phyloP scores from a whole-genome alignment of 2,113 vertebrate genomes.

The Coptodon rendalli region DNA sequence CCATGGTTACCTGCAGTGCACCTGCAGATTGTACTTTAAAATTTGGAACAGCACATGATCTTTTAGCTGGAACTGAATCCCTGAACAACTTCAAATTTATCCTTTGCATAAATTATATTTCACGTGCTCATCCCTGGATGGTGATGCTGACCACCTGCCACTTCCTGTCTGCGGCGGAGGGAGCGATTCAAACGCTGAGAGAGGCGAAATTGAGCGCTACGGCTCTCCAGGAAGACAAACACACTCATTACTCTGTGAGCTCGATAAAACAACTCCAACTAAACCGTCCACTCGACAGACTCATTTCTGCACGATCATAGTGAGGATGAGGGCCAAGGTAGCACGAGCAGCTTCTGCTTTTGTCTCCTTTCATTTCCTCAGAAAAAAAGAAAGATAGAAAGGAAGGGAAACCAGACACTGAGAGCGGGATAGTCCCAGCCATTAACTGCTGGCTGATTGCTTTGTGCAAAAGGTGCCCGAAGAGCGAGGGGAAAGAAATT shows the following conservation, averaged over 20 bases:
- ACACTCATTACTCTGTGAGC: constrained; percentile 15
- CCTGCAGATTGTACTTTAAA: not conserved
- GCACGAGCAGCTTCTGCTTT: constrained; percentile 18
- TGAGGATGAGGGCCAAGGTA: not conserved
- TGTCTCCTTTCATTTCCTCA: constrained; percentile 52
- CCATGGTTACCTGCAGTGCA: not conserved
- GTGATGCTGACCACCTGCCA: constrained; percentile 5
- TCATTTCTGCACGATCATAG: constrained; percentile 22
- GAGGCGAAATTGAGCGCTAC: not conserved
- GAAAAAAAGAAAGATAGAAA: not conserved
- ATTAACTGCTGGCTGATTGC: constrained; percentile 70
- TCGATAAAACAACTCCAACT: constrained; percentile 6
- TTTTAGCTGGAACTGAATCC: not conserved
- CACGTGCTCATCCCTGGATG: not conserved
- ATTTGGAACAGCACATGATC: not conserved
- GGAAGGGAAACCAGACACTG: not conserved
- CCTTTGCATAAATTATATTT: not conserved
- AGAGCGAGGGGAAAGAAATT: constrained; percentile 67
- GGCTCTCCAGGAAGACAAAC: constrained; percentile 27
- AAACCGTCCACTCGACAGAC: constrained; percentile 15
- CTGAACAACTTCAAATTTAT: not conserved
- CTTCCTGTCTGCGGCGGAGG: not conserved
- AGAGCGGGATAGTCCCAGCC: constrained; percentile 39
- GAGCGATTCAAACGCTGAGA: not conserved
- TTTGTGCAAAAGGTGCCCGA: constrained; percentile 60